Percentiles rank a stretch among this genome's conserved stretches.
phyloP scores from a whole-genome alignment of 2,113 vertebrate species.

The Psettodes erumei region DNA sequence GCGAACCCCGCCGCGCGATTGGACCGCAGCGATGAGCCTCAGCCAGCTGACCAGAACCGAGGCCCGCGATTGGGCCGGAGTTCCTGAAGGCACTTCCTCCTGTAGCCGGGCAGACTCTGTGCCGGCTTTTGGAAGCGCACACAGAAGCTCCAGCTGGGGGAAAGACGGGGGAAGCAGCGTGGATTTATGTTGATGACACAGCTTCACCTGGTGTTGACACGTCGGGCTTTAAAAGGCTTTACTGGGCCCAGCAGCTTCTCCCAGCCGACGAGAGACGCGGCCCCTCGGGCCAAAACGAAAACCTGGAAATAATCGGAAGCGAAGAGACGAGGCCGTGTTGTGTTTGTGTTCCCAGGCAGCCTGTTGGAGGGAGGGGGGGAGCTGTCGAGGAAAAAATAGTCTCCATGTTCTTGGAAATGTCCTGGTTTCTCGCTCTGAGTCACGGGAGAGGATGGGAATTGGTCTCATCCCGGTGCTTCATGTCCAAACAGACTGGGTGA shows the following conservation, averaged over 20 bases:
- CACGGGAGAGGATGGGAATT: not conserved
- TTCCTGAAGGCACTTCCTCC: slow-evolving; percentile 70
- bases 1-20: slow-evolving; percentile 27
- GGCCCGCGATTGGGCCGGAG: slow-evolving; percentile 68
- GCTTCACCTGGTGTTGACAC: not conserved
- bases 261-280: not conserved
- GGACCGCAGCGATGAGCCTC: slow-evolving; percentile 30
- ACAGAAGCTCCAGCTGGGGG: slow-evolving; percentile 27
- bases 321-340: too few species aligned
- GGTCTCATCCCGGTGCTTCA: not conserved
- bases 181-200: not conserved
- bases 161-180: too few species aligned
- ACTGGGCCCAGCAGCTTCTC: not conserved
- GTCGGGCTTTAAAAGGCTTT: not conserved
- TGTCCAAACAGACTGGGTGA: too few species aligned
- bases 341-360: slow-evolving; percentile 49
- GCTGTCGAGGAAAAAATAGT: too few species aligned
- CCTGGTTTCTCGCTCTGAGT: not conserved
- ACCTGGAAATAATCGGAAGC: not conserved
- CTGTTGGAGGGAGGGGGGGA: too few species aligned
- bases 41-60: slow-evolving; percentile 64
- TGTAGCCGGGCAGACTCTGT: slow-evolving; percentile 81
- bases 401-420: not conserved
- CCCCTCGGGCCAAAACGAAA: not conserved
- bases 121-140: slow-evolving; percentile 52